Evolutionary conservation across 2,113 vertebrate genomes (phyloP), one percentile per base, ranked within the genome.

Genomic region (Solea senegalensis): DNA sequence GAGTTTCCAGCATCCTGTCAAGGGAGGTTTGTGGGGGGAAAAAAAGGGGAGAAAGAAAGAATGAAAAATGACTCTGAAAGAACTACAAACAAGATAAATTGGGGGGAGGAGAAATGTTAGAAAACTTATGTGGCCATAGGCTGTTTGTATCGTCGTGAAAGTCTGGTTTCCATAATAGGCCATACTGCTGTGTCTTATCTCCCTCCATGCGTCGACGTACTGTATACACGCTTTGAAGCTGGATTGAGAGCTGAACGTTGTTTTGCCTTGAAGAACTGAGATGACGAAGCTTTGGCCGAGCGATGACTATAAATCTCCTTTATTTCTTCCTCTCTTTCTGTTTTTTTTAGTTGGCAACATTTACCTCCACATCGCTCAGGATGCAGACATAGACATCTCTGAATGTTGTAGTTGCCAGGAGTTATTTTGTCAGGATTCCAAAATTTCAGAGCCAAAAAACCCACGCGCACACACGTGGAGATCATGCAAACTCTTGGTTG

Each of bases 1-100:
- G 65, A 84, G 56, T 79, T 84, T 78, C 57, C 57, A 72, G 55
- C 66, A 52, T 71, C 80, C 68, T 83, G 65, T 71, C 57, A 70
- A 67, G 21, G 27, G 50, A 69, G 41, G 39, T 27, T 16, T 69
- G 51, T 4, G 46, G 0, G n/a, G 15, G 3, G 0, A 44, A 54
- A 51, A 53, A 45, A 67, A 46, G 14, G 21, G n/a, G 9, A 0
- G 1, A 39, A n/a, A 13, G 16, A 4, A 43, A 58, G 55, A 58
- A 68, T 51, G 40, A 81, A 67, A 66, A 53, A 71, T 49, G 69
- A 74, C 52, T 56, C 27, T 8, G 26, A 69, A 11, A 50, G 48
- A 76, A 45, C 5, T 27, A 57, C 26, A 69, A 61, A 61, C 34
- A 72, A 53, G 39, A 70, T 52, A 45, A 48, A 75, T 69, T 11